These are phyloP conservation scores for Glossophaga mutica DNA, from an alignment of 2,797 vertebrate genomes.

Conservation along the genomic window DNA sequence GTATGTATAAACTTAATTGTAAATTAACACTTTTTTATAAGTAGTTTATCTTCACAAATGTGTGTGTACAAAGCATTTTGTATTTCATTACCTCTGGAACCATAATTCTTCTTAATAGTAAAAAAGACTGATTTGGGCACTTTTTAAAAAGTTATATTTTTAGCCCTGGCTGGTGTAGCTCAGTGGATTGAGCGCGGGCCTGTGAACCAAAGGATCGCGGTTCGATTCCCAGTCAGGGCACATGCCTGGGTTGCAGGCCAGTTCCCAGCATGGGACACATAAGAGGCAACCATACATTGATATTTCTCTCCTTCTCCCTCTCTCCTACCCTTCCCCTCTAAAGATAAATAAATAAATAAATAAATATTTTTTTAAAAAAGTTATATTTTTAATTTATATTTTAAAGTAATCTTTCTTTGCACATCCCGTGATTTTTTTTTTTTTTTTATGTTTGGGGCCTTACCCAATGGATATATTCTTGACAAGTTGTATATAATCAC, in stretches of 20 bases:
- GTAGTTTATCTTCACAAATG: background rate
- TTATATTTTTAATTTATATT: conserved; percentile 45
- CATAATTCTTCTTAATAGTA: conserved; percentile 43
- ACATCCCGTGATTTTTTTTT: conserved; percentile 9
- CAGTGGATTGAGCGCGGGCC: no score
- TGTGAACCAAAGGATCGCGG: no score
- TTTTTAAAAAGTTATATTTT: conserved; percentile 43
- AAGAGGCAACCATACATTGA: no score
- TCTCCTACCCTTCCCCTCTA: no score
- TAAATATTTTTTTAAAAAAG: conserved; percentile 42
- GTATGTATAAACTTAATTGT: background rate
- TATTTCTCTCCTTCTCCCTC: no score
- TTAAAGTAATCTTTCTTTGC: conserved; percentile 34
- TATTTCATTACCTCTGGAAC: conserved; percentile 41
- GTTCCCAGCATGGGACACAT: no score
- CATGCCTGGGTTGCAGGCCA: no score
- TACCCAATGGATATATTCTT: background rate
- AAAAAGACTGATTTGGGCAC: background rate
- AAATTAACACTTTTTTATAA: background rate
- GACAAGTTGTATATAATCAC: conserved; percentile 2
- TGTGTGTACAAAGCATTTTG: background rate
- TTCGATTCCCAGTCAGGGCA: no score
- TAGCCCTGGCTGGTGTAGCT: no score
- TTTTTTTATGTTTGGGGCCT: conserved; percentile 6
- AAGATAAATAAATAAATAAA: no score